Evolutionary conservation across 2,888 invertebrate genomes (phyloP).

Genomic region (Tipula unca): DNA sequence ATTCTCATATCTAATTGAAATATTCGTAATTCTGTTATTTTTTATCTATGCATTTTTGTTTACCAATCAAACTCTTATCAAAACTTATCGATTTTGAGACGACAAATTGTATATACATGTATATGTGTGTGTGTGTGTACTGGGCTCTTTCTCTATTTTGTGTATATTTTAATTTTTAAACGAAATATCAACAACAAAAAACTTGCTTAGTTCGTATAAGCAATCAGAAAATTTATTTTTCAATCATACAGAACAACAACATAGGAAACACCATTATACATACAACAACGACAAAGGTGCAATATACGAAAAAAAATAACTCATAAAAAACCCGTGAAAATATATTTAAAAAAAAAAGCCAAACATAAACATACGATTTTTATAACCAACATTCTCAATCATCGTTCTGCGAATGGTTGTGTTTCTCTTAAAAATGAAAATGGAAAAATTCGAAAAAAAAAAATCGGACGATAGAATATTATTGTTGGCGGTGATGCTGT

Average conservation of each 20-base stretch:
- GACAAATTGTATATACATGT: not conserved
- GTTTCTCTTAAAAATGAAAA: not conserved
- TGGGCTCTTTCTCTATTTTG: not conserved
- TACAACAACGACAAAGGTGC: not conserved
- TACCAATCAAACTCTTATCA: constrained; percentile 4
- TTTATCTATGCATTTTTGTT: not conserved
- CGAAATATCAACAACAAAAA: not conserved
- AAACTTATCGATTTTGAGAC: not conserved
- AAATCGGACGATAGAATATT: constrained; percentile 1
- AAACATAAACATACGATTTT: constrained; percentile 8
- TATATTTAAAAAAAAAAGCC: not conserved
- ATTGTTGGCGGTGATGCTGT: constrained; percentile 8
- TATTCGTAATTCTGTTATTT: not conserved
- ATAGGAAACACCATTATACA: not conserved
- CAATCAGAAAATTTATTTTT: not conserved
- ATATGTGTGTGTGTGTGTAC: not conserved
- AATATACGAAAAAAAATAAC: not conserved
- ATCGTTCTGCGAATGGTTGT: not conserved
- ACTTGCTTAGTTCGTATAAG: not conserved
- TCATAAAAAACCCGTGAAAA: not conserved
- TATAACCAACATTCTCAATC: constrained; percentile 8
- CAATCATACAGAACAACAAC: not conserved
- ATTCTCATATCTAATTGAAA: not conserved
- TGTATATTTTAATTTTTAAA: not conserved
- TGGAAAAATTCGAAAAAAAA: not conserved